Conservation (phyloP, 2,888 invertebrate species). For the Cheilosia variabilis region DNA sequence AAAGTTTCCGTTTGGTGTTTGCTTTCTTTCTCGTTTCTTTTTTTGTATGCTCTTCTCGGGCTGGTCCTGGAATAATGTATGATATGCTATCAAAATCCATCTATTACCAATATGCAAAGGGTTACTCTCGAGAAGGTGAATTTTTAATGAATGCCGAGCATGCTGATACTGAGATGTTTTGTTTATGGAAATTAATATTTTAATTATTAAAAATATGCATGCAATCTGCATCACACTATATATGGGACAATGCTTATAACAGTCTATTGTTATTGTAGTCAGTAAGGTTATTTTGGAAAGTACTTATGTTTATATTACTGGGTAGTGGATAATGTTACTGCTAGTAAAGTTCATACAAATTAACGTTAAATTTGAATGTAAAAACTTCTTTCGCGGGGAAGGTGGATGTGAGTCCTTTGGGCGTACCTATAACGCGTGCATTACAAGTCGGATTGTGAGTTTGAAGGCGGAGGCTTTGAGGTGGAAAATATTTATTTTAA, state of each 20-base stretch:
- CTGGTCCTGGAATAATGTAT: neutral
- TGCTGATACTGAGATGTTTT: constrained; percentile 8
- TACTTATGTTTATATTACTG: constrained; percentile 10
- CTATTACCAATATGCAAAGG: constrained; percentile 20
- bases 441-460: constrained; percentile 3
- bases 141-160: constrained; percentile 49
- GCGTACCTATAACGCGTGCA: neutral
- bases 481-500: too few relatives aligned
- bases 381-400: constrained; percentile 16
- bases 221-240: constrained; percentile 19
- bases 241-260: constrained; percentile 26
- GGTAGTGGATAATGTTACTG: constrained; percentile 40
- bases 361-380: constrained; percentile 10
- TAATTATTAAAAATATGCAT: constrained; percentile 39
- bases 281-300: constrained; percentile 7
- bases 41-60: neutral
- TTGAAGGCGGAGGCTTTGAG: neutral
- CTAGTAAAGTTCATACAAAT: constrained; percentile 14
- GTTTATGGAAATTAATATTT: constrained; percentile 1
- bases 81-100: constrained; percentile 8
- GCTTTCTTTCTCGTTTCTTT: neutral
- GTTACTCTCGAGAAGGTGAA: neutral
- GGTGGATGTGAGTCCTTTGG: constrained; percentile 11
- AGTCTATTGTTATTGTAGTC: constrained; percentile 17
- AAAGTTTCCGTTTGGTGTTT: constrained; percentile 18